A percentile compares a stretch with the other conserved stretches of the same genome.
These are phyloP conservation scores for Portevinia maculata DNA, from an alignment of 2,888 invertebrate species.

Conservation along the genomic window DNA sequence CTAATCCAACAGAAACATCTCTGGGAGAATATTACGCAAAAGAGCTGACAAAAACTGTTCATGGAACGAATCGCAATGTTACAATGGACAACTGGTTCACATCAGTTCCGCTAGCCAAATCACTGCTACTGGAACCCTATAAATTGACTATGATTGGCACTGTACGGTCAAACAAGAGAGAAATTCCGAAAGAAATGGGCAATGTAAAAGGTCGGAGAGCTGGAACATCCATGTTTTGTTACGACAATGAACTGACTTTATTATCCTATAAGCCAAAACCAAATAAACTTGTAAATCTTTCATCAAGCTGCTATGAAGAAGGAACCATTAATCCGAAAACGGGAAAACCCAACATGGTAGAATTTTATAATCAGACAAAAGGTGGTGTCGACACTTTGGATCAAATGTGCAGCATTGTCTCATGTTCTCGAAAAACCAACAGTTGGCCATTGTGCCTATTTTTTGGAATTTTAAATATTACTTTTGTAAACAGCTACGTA, in stretches of 20 bases:
- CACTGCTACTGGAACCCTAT: slow-evolving; percentile 76
- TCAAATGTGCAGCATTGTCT: not conserved
- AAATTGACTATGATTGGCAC: slow-evolving; percentile 73
- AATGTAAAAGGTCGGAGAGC: slow-evolving; percentile 37
- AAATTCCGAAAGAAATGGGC: slow-evolving; percentile 77
- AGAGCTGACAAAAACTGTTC: slow-evolving; percentile 50
- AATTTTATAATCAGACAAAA: not conserved
- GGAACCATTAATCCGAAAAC: too few relatives aligned
- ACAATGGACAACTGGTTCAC: slow-evolving; percentile 79
- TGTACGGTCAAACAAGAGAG: slow-evolving; percentile 77
- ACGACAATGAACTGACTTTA: not conserved
- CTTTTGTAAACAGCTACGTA: slow-evolving; percentile 1
- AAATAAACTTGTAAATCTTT: not conserved
- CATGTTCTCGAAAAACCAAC: not conserved
- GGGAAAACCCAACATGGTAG: slow-evolving; percentile 1
- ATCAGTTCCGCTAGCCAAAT: slow-evolving; percentile 76
- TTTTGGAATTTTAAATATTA: slow-evolving; percentile 1
- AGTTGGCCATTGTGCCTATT: too few relatives aligned
- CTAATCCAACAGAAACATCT: slow-evolving; percentile 29
- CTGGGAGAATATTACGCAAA: slow-evolving; percentile 63
- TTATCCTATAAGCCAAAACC: too few relatives aligned
- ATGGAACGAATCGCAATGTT: slow-evolving; percentile 55
- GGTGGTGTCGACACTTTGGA: not conserved
- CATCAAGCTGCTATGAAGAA: too few relatives aligned
- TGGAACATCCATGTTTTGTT: slow-evolving; percentile 13